Percentiles rank a stretch among this genome's conserved stretches.
Conservation (phyloP, 1,140 invertebrate species). For the Vanessa tameamea region DNA sequence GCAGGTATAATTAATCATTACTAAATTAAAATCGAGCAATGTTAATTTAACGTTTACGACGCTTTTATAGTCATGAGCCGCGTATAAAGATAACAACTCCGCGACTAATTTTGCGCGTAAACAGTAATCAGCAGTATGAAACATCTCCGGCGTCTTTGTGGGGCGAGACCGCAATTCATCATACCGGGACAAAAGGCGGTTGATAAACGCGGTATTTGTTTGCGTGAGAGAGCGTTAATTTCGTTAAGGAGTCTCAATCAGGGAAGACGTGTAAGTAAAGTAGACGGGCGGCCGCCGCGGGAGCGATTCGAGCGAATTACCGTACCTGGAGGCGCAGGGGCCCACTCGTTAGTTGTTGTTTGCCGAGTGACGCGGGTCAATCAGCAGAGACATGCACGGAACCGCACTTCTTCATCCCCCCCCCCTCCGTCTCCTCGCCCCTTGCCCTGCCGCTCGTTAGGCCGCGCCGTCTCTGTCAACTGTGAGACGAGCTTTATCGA, state of each 20-base stretch:
- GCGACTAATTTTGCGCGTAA: constrained; percentile 61
- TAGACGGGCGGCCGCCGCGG: constrained; percentile 67
- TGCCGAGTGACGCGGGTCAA: constrained; percentile 81
- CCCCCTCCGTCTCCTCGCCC: constrained; percentile 38
- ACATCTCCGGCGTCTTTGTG: constrained; percentile 68
- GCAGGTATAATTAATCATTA: constrained; percentile 61
- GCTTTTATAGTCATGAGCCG: constrained; percentile 35
- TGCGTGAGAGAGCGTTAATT: constrained; percentile 77
- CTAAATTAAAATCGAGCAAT: constrained; percentile 56
- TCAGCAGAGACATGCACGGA: constrained; percentile 85
- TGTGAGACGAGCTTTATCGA: constrained; percentile 78
- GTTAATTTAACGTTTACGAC: constrained; percentile 52
- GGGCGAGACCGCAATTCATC: constrained; percentile 73
- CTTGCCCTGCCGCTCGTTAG: constrained; percentile 68
- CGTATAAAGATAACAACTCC: constrained; percentile 45
- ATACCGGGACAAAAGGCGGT: constrained; percentile 74
- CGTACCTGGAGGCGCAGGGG: constrained; percentile 77
- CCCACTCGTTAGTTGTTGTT: constrained; percentile 81
- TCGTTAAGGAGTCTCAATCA: constrained; percentile 79
- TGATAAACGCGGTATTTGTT: constrained; percentile 66
- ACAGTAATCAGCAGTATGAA: constrained; percentile 69
- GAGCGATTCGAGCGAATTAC: constrained; percentile 74
- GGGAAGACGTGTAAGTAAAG: constrained; percentile 71
- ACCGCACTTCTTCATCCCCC: constrained; percentile 83
- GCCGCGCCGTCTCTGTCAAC: constrained; percentile 76